A percentile compares a stretch with the other conserved stretches of the same genome.
Conservation (phyloP, 2,797 vertebrate species). For the Pangasius macronema region DNA sequence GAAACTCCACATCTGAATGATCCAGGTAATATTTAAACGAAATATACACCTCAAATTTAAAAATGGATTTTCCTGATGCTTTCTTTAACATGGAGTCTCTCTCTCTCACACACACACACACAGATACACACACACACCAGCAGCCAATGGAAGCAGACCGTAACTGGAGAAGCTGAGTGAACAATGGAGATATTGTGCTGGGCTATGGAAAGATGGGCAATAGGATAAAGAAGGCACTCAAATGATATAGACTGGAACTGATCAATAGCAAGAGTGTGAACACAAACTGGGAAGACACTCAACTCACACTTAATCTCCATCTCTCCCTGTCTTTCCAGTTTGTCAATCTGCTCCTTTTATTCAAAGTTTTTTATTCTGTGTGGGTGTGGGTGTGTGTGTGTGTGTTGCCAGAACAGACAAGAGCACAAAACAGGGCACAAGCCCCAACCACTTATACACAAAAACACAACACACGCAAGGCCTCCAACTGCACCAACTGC, state of each 20-base stretch:
- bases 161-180: conserved; percentile 56
- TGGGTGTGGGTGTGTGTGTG: neutral
- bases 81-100: too few species aligned
- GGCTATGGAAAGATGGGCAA: conserved; percentile 47
- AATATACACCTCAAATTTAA: neutral
- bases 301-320: conserved; percentile 34
- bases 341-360: conserved; percentile 23
- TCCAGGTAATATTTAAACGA: neutral
- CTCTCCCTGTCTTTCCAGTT: neutral
- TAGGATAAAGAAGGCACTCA: conserved; percentile 49
- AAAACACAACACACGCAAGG: conserved; percentile 14
- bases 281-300: conserved; percentile 34
- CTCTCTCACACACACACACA: neutral
- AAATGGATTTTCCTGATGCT: too few species aligned
- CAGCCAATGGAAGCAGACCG: conserved; percentile 41
- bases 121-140: conserved; percentile 12
- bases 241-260: conserved; percentile 53
- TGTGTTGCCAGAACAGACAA: conserved; percentile 21
- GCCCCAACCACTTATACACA: neutral
- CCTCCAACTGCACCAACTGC: conserved; percentile 21
- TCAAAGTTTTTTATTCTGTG: neutral
- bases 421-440: conserved; percentile 27
- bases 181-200: conserved; percentile 62
- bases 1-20: neutral
- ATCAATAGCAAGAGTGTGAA: conserved; percentile 50